Evolutionary conservation across 2,888 invertebrate species (phyloP), one percentile per base, ranked within the genome.

Genomic region (Sarcophaga variegata): DNA sequence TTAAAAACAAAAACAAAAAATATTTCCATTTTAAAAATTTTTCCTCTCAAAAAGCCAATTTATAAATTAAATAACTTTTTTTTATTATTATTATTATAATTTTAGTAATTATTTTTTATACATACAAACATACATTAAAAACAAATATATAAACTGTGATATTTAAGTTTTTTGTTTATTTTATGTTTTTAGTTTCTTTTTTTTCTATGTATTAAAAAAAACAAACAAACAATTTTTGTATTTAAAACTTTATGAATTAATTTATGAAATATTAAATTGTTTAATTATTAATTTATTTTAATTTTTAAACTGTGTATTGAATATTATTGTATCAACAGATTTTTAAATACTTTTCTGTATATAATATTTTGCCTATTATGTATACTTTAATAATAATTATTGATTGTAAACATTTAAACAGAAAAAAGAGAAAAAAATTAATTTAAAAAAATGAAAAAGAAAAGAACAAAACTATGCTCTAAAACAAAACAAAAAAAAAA

Each of bases 91-190:
- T 69, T 79, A n/a, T 54, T 37, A 74, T 67, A 37, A 37, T 74
- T 64, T n/a, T 70, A 70, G 72, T 27, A 71, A 81, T 82, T 75
- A 77, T 75, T 80, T 83, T 89, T 86, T 83, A 86, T 85, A 88
- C 86, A 87, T 84, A 22, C 37, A 37, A 6, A 37, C 37, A 86
- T 88, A 88, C 88, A 85, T 88, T 63, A 62, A 82, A 82, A 88
- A 85, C 67, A 88, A 79, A 85, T 85, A 86, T 78, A 45, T 89
- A 91, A 89, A 90, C 92, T 92, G 92, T 92, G 92, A 92, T 92
- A 92, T 91, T 91, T 92, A 93, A 92, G 92, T 92, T 92, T 91
- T 91, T 89, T 85, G 67, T 76, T 77, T 92, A 92, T 91, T 91
- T 89, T 85, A 63, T 71, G 72, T 82, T 82, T 45, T 71, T 66